Evolutionary conservation across 2,888 invertebrate genomes (phyloP).

Genomic region (Timandra comae): DNA sequence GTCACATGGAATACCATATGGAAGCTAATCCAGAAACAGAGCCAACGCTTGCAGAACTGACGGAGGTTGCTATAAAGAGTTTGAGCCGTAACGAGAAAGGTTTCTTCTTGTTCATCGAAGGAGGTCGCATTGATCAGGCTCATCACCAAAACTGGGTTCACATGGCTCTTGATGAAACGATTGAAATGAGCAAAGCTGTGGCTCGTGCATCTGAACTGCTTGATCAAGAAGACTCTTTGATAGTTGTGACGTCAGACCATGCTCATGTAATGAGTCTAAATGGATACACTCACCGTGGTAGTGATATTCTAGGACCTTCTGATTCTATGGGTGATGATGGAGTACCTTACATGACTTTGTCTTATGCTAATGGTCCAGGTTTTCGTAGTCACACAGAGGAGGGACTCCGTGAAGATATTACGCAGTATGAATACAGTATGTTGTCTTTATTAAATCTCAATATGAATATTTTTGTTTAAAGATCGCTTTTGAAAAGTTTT

Average conservation of each 20-base stretch:
- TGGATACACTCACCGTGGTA: constrained; percentile 80
- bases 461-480: no score
- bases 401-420: constrained; percentile 64
- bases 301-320: constrained; percentile 51
- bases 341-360: constrained; percentile 77
- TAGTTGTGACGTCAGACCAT: constrained; percentile 87
- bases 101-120: constrained; percentile 87
- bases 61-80: constrained; percentile 80
- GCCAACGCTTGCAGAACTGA: constrained; percentile 66
- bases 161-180: constrained; percentile 81
- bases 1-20: constrained; percentile 81
- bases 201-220: constrained; percentile 53
- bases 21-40: constrained; percentile 58
- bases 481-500: no score
- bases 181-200: constrained; percentile 80
- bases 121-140: constrained; percentile 80
- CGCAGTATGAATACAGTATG: constrained; percentile 41
- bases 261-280: constrained; percentile 82
- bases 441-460: no score
- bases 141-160: constrained; percentile 79
- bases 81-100: constrained; percentile 80
- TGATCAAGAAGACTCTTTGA: constrained; percentile 80
- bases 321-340: constrained; percentile 61
- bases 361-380: constrained; percentile 81
- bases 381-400: constrained; percentile 41